Evolutionary conservation across 2,113 vertebrate species (phyloP).

Genomic region (Nothoprocta pentlandii): DNA sequence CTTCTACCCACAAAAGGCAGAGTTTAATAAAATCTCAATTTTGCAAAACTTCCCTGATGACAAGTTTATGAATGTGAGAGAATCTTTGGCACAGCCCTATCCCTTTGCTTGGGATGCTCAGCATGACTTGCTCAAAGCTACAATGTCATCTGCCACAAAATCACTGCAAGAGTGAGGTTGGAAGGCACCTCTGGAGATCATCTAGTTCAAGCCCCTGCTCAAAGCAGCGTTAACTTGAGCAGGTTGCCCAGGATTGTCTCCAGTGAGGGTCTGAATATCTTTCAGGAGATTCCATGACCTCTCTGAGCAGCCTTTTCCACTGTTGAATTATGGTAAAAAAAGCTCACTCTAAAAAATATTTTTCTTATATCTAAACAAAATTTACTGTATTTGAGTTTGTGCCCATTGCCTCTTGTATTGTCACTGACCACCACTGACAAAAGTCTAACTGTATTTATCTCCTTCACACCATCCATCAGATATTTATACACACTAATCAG

Average conservation of each 20-base stretch:
- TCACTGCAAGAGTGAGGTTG: background rate
- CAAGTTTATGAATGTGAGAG: background rate
- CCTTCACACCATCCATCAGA: too few species aligned
- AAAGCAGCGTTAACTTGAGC: background rate
- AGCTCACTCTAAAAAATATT: background rate
- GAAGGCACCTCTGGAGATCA: background rate
- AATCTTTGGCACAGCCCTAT: background rate
- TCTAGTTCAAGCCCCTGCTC: background rate
- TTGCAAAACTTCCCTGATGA: background rate
- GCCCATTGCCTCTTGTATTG: background rate
- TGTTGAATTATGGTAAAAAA: background rate
- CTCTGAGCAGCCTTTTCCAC: background rate
- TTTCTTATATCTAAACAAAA: background rate
- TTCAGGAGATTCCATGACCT: background rate
- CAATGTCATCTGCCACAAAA: background rate
- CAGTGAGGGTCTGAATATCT: background rate
- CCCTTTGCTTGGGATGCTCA: background rate
- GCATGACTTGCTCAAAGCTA: background rate
- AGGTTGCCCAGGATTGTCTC: background rate
- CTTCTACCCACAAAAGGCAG: background rate
- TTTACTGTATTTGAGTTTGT: background rate
- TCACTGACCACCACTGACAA: background rate
- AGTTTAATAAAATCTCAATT: background rate
- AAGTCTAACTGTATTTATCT: background rate
- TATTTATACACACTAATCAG: too few species aligned